Conservation (phyloP, 2,888 invertebrate genomes). For the Drosophila subquinaria region DNA sequence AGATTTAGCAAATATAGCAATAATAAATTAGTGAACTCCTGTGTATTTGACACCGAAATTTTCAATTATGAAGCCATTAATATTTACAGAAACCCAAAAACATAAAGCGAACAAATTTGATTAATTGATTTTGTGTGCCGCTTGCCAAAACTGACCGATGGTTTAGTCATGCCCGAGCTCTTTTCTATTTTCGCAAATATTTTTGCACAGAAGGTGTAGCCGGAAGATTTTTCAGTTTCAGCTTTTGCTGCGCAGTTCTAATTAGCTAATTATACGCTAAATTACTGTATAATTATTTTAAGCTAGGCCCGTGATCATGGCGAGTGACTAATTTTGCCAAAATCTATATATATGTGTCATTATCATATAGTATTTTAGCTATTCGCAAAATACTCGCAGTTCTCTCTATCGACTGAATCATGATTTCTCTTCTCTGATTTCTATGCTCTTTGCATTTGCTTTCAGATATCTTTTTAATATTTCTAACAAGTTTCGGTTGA, state of each 20-base stretch:
- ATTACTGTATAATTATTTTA: conserved; percentile 81
- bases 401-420: neutral
- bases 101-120: conserved; percentile 57
- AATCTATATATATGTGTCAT: neutral
- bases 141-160: conserved; percentile 57
- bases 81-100: conserved; percentile 69
- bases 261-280: conserved; percentile 83
- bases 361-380: neutral
- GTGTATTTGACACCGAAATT: conserved; percentile 47
- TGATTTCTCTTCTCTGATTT: conserved; percentile 21
- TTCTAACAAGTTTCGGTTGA: conserved; percentile 17
- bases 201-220: conserved; percentile 82
- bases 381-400: conserved; percentile 2
- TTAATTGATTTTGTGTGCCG: conserved; percentile 70
- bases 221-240: conserved; percentile 72
- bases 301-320: conserved; percentile 64
- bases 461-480: conserved; percentile 4
- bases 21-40: conserved; percentile 19
- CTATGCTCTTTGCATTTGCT: neutral
- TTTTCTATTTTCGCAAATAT: conserved; percentile 79
- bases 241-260: conserved; percentile 75
- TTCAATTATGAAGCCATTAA: conserved; percentile 83
- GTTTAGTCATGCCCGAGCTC: conserved; percentile 60
- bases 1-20: conserved; percentile 1
- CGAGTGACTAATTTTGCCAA: conserved; percentile 52